Base-by-base conservation (phyloP, 2,797 vertebrate genomes). In the Aeoliscus strigatus region DNA sequence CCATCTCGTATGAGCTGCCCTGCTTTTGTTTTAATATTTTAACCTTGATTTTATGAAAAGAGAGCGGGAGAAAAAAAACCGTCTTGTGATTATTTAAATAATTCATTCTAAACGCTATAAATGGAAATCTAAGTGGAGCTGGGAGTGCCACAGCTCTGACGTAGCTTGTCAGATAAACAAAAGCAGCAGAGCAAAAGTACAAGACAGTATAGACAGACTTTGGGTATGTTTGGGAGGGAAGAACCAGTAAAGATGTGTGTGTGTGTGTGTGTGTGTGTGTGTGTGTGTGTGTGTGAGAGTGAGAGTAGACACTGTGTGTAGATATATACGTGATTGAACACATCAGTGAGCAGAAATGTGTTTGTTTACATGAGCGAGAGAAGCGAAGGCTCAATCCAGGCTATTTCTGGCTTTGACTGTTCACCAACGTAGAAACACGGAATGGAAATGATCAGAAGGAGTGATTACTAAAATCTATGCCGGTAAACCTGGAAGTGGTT, bases 71-170 rank as follows among this genome's bases (percentile, higher is more conserved):
- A 44, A 57, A 47, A 45, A 41, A 47, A 66, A 51, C 30, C 13
- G 12, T 48, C 28, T 62, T 40, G 25, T 39, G 27, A 18, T 52
- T 47, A 59, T 64, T 77, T 80, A 51, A 77, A 80, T 82, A 73
- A 80, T 75, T 75, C 35, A 77, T 72, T 14, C 18, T 39, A 27
- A 37, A 39, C 37, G n/a, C 61, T 70, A 63, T 75, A 81, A 80
- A 75, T 73, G 60, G 72, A 78, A 51, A 60, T 63, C 64, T 64
- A 67, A 77, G 63, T 57, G 39, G 50, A 35, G 37, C 41, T 18
- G 9, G n/a, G 30, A 34, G 59, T 58, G 65, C 51, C 60, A 51
- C 27, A 12, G 44, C 34, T 61, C 43, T 56, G 68, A 66, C 77
- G 55, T 52, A 58, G 58, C 54, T 50, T 62, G 55, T 57, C 57